phyloP scores from a whole-genome alignment of 2,113 vertebrate genomes.

The Psilopsiagon aymara region DNA sequence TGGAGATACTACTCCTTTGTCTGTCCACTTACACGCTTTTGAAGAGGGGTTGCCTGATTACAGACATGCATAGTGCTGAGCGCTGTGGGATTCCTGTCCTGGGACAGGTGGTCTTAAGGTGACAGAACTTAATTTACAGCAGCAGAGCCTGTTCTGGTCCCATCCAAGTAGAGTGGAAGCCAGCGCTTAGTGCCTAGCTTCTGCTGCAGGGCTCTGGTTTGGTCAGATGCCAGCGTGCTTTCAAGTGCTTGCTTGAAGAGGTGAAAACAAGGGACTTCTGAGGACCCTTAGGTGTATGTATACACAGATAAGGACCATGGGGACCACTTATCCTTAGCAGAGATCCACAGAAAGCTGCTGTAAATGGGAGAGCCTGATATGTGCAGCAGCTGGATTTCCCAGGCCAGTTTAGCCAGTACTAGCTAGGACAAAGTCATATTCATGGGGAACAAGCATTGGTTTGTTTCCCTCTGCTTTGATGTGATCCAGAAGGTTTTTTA shows the following conservation, averaged over 20 bases:
- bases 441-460: neutral
- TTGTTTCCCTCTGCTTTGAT: constrained; percentile 31
- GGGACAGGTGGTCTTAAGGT: neutral
- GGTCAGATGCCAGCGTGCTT: accelerated
- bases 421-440: constrained; percentile 11
- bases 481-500: neutral
- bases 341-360: neutral
- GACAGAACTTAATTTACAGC: neutral
- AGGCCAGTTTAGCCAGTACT: neutral
- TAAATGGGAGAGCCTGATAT: neutral
- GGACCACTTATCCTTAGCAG: neutral
- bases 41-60: neutral
- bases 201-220: neutral
- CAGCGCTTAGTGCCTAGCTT: neutral
- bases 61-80: accelerated
- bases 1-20: neutral
- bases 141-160: neutral
- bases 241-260: neutral
- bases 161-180: neutral
- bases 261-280: accelerated
- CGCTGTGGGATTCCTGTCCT: neutral
- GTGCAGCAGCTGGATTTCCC: constrained; percentile 10
- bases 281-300: neutral
- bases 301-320: neutral
- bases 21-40: neutral